Percentiles rank a stretch among this genome's conserved stretches.
These are phyloP conservation scores for Tipula vernalis DNA, from an alignment of 2,888 invertebrate genomes.

Conservation along the genomic window DNA sequence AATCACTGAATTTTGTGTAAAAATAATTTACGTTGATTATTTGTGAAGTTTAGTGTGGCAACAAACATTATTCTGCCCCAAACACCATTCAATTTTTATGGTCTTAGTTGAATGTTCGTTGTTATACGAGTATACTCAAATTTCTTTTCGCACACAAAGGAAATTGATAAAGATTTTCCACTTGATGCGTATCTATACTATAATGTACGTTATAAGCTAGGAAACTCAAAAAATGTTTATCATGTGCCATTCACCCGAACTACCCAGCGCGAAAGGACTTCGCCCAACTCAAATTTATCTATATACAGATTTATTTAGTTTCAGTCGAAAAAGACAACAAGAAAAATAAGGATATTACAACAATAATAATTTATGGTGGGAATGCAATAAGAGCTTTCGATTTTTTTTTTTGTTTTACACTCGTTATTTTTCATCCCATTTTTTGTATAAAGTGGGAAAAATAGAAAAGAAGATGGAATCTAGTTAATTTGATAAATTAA, in stretches of 20 bases:
- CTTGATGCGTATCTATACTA: not conserved
- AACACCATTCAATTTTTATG: not conserved
- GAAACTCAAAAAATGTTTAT: not conserved
- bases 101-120: not conserved
- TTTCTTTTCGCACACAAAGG: not conserved
- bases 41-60: not conserved
- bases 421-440: not conserved
- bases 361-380: not conserved
- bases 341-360: not conserved
- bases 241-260: not conserved
- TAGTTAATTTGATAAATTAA: constrained; percentile 4
- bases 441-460: not conserved
- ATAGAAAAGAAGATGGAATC: not conserved
- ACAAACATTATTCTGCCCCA: not conserved
- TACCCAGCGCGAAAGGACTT: not conserved
- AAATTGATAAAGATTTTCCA: not conserved
- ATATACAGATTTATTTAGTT: not conserved
- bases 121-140: too few relatives aligned
- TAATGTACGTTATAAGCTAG: too few relatives aligned
- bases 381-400: not conserved
- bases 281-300: not conserved
- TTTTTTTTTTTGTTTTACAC: not conserved
- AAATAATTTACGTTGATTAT: not conserved
- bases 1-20: not conserved
- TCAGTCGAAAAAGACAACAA: not conserved